These are phyloP conservation scores for Tautogolabrus adspersus DNA, from an alignment of 2,113 vertebrate genomes.

Conservation along the genomic window DNA sequence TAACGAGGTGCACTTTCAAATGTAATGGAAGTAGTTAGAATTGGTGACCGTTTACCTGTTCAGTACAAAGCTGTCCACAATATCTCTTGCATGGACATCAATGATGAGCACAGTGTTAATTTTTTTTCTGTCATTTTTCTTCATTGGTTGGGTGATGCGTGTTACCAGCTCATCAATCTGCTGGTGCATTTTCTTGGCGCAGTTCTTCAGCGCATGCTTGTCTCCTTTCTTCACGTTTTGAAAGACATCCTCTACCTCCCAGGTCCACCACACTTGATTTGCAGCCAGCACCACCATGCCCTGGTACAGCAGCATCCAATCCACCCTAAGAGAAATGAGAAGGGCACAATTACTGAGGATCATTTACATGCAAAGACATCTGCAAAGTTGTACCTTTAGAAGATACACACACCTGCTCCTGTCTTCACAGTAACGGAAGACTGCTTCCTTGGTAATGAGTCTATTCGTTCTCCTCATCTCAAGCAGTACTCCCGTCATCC, in stretches of 20 bases:
- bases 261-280: conserved; percentile 98
- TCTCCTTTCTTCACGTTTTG: conserved; percentile 86
- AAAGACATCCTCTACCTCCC: conserved; percentile 96
- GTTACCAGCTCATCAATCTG: conserved; percentile 94
- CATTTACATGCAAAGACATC: background rate
- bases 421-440: conserved; percentile 90
- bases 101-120: conserved; percentile 97
- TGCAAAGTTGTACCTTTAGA: background rate
- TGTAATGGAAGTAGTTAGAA: background rate
- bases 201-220: conserved; percentile 90
- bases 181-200: conserved; percentile 89
- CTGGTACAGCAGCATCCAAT: conserved; percentile 96
- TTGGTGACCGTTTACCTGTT: conserved; percentile 74
- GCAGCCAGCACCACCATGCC: conserved; percentile 97
- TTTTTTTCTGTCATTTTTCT: conserved; percentile 91
- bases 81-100: conserved; percentile 95
- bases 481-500: conserved; percentile 91
- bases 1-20: background rate
- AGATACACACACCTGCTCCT: conserved; percentile 85
- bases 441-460: conserved; percentile 96
- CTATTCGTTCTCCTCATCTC: conserved; percentile 94
- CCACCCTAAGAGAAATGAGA: conserved; percentile 82
- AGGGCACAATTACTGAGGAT: background rate
- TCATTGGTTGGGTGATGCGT: conserved; percentile 87
- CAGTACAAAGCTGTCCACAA: conserved; percentile 91